A percentile compares a stretch with the other conserved stretches of the same genome.
Conservation (phyloP, 2,113 vertebrate genomes). For the Nettapus auritus region DNA sequence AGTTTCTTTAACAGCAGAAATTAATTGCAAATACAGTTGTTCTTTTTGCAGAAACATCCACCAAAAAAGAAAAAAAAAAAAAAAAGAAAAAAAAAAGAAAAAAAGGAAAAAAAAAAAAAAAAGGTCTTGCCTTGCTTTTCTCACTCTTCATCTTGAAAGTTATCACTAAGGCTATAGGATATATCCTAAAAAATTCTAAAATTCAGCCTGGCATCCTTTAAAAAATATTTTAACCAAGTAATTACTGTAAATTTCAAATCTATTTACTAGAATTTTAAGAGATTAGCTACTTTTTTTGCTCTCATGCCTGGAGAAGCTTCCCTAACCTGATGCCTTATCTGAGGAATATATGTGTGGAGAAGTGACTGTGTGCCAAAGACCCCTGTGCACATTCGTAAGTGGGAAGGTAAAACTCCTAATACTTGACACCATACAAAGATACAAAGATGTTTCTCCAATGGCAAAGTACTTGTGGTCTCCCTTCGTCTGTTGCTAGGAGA, state of each 20-base stretch:
- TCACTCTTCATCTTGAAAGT: not conserved
- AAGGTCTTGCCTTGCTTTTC: not conserved
- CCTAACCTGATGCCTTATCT: not conserved
- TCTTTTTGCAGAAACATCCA: not conserved
- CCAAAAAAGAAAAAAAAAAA: not conserved
- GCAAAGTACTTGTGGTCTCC: constrained; percentile 28
- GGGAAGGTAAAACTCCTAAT: not conserved
- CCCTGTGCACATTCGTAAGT: not conserved
- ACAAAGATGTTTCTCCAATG: constrained; percentile 57
- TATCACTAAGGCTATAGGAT: not conserved
- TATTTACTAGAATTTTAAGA: not conserved
- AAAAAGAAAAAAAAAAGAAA: not conserved
- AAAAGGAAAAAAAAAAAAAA: not conserved
- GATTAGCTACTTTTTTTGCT: not conserved
- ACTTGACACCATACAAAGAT: not conserved
- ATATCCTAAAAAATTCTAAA: not conserved
- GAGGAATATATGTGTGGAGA: not conserved
- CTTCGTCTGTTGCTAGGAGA: constrained; percentile 76
- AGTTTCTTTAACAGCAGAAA: not conserved
- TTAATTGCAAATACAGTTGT: not conserved
- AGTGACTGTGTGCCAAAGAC: not conserved
- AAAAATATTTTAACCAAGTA: not conserved
- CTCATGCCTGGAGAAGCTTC: not conserved
- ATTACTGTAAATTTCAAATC: not conserved
- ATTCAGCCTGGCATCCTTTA: not conserved